These are phyloP conservation scores for Alviniconcha marisindica DNA, from an alignment of 1,140 invertebrate species.

Conservation along the genomic window DNA sequence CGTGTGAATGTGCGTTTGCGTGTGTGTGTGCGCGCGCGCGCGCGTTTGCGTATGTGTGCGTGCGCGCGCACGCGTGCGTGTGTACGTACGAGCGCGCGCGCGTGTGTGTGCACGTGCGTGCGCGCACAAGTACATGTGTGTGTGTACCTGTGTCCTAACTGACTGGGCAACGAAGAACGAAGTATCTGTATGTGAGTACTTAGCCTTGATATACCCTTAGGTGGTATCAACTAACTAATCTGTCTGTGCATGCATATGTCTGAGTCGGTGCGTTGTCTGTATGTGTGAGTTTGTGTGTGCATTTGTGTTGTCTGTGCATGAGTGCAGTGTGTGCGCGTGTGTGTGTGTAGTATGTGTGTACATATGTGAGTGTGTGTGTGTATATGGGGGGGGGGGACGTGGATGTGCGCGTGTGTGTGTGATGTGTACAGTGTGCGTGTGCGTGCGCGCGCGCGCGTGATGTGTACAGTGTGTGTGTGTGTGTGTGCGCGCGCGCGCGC, in stretches of 20 bases:
- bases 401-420: too few species aligned
- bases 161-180: neutral
- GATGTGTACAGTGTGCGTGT: neutral
- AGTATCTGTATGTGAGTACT: neutral
- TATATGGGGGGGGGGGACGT: neutral
- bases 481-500: neutral
- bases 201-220: neutral
- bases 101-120: neutral
- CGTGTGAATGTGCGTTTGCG: conserved; percentile 15
- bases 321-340: neutral
- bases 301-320: neutral
- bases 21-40: conserved; percentile 13
- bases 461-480: neutral
- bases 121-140: neutral
- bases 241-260: conserved; percentile 9
- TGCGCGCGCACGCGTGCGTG: neutral
- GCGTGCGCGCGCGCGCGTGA: neutral
- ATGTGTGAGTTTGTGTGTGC: neutral
- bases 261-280: neutral
- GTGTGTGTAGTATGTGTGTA: neutral
- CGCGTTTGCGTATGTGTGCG: conserved; percentile 5
- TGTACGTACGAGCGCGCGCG: neutral
- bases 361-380: neutral
- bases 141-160: neutral
- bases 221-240: too few species aligned